These are phyloP conservation scores for Dioctria linearis DNA, from an alignment of 2,888 invertebrate genomes.

Conservation along the genomic window DNA sequence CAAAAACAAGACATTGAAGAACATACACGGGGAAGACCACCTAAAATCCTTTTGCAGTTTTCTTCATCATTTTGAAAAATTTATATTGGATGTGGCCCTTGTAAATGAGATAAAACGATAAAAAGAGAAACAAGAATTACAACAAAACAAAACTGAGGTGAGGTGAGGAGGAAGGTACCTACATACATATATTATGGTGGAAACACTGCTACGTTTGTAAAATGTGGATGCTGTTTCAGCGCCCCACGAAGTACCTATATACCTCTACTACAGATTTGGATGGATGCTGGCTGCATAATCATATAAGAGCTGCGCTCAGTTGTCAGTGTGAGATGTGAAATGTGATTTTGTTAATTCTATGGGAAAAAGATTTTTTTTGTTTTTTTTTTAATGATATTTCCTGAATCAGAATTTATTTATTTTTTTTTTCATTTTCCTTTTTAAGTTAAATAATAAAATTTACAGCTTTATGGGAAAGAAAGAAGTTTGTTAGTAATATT, in stretches of 20 bases:
- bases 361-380: conserved; percentile 39
- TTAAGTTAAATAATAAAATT: conserved; percentile 19
- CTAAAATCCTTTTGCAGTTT: conserved; percentile 13
- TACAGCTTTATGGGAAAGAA: conserved; percentile 26
- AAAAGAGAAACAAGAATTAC: neutral
- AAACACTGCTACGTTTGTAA: too few species aligned
- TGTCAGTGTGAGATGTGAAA: neutral
- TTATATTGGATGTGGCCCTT: conserved; percentile 33
- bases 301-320: neutral
- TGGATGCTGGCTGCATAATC: neutral
- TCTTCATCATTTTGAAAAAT: conserved; percentile 10
- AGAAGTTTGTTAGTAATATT: conserved; percentile 35
- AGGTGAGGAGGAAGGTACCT: neutral
- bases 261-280: too few species aligned
- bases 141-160: neutral
- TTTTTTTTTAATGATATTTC: conserved; percentile 10
- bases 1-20: conserved; percentile 44
- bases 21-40: conserved; percentile 27
- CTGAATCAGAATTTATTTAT: neutral
- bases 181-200: too few species aligned
- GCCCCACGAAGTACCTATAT: neutral
- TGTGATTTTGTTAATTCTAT: neutral
- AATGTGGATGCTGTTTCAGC: conserved; percentile 12
- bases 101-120: conserved; percentile 5
- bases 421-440: neutral